phyloP scores from a whole-genome alignment of 2,888 invertebrate species.

The Plebejus melissa region DNA sequence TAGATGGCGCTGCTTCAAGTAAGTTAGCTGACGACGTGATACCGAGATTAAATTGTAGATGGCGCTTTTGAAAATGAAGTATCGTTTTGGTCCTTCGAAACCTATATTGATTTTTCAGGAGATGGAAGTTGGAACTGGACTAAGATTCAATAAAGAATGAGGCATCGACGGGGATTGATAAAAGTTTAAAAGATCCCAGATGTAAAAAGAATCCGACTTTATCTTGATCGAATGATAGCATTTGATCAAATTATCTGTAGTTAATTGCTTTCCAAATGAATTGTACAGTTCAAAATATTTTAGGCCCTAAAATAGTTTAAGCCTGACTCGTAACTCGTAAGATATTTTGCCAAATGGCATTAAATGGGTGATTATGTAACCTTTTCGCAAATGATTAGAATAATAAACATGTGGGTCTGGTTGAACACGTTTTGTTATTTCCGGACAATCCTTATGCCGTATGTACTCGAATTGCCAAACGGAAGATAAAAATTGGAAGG shows the following conservation, averaged over 20 bases:
- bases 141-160: slow-evolving; percentile 7
- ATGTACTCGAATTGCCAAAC: slow-evolving; percentile 1
- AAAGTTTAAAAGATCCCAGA: not conserved
- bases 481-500: not conserved
- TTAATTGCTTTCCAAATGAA: too few relatives aligned
- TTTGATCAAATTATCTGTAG: too few relatives aligned
- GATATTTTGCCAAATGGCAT: not conserved
- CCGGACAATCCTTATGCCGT: slow-evolving; percentile 2
- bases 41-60: slow-evolving; percentile 43
- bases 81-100: not conserved
- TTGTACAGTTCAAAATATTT: too few relatives aligned
- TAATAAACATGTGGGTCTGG: slow-evolving; percentile 18
- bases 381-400: slow-evolving; percentile 23
- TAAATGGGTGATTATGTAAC: slow-evolving; percentile 15
- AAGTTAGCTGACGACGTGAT: slow-evolving; percentile 20
- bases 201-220: not conserved
- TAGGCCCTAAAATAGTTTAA: not conserved
- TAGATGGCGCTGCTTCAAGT: slow-evolving; percentile 45
- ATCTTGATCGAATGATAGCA: not conserved
- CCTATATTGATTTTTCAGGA: slow-evolving; percentile 6
- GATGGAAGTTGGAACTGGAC: not conserved
- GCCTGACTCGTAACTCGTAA: not conserved
- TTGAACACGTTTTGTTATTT: slow-evolving; percentile 19
- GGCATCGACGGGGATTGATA: not conserved
- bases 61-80: slow-evolving; percentile 44